These are phyloP conservation scores for Macaca nemestrina DNA, from an alignment of 2,113 vertebrate genomes.

Conservation along the genomic window DNA sequence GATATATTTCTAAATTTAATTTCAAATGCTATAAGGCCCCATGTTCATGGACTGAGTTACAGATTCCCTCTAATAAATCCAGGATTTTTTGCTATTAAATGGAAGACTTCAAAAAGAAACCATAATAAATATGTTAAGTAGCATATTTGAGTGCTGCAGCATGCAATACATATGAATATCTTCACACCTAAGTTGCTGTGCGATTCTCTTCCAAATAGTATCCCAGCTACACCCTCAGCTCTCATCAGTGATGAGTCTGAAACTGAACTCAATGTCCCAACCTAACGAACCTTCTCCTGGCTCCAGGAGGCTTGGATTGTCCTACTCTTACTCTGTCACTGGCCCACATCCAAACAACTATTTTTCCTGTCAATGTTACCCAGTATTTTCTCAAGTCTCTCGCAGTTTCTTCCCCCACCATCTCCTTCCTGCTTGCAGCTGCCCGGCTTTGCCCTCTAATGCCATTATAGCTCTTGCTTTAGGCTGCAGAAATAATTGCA, in stretches of 20 bases:
- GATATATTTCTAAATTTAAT: background rate
- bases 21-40: background rate
- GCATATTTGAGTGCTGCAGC: background rate
- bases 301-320: fast-evolving
- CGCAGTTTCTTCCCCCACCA: too few relatives aligned
- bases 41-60: background rate
- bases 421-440: background rate
- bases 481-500: too few relatives aligned
- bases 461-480: fast-evolving
- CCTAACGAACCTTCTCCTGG: background rate
- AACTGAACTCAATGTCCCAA: background rate
- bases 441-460: too few relatives aligned
- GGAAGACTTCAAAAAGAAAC: background rate
- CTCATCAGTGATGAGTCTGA: background rate
- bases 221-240: background rate
- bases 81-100: background rate
- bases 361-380: background rate
- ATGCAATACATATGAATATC: background rate
- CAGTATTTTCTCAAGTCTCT: background rate
- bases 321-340: background rate
- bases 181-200: background rate
- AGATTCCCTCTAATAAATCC: background rate
- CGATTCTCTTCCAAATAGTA: background rate
- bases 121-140: background rate
- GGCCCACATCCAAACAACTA: background rate